Evolutionary conservation across 2,888 invertebrate genomes (phyloP), one percentile per base, ranked within the genome.

Genomic region (Busseola fusca): DNA sequence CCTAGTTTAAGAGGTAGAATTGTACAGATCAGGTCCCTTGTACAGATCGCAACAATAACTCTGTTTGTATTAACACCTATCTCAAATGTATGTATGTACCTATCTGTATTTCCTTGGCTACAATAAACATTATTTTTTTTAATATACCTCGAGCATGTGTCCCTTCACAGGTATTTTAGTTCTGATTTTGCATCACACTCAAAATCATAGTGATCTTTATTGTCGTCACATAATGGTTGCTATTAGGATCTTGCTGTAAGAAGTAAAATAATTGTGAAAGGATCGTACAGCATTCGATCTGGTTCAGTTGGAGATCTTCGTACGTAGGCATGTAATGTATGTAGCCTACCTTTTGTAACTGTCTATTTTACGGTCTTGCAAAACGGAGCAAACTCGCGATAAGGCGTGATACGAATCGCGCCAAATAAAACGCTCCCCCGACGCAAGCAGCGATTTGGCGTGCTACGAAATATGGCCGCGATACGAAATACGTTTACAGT

Each of bases 341-440:
- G 4, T 3, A 54, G 1, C 10, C 10, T 0, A 42, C 14, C 42
- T 72, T 72, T 27, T 72, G 42, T 27, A 34, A 1, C 0, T 1
- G 50, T 18, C 34, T 34, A 14, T 18, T 34, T 10, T 42, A 50
- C 65, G 74, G 27, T 72, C 69, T 73, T 72, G 71, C 76, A 69
- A 74, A 67, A 67, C 74, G 63, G 42, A 76, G 68, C 63, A 69
- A 81, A 84, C 80, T 80, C 72, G 82, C 86, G 89, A 90, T 91
- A 91, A 89, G 89, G 88, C 81, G 71, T 72, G 81, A 84, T 79
- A 81, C 69, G 75, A 87, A 92, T 93, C 91, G 89, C 86, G 89
- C 88, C 89, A 90, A 92, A 92, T 93, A 92, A 93, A 93, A 94
- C 90, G 91, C 87, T 93, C 93, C 93, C 94, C 78, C 72, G 92